Conservation (phyloP, 2,113 vertebrate species). For the Epinephelus lanceolatus region DNA sequence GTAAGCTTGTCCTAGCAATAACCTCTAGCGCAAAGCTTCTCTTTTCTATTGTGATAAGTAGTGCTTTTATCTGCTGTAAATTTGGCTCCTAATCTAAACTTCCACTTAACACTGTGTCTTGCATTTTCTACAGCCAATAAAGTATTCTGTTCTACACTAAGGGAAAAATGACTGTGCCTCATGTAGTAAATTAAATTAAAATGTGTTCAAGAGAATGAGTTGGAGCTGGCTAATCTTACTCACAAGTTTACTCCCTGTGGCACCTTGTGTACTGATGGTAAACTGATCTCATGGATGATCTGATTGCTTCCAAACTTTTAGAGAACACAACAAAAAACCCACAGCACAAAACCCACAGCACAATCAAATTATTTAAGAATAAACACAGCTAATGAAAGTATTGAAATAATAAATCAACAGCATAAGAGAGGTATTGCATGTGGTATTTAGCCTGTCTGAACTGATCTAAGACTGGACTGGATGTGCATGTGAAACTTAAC, state of each 20-base stretch:
- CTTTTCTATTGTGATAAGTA: background rate
- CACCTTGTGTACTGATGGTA: slow-evolving; percentile 26
- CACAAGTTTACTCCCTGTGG: slow-evolving; percentile 33
- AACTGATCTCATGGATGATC: slow-evolving; percentile 48
- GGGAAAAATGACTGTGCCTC: slow-evolving; percentile 20
- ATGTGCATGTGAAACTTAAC: slow-evolving; percentile 9
- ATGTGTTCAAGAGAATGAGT: slow-evolving; percentile 31
- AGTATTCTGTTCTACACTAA: slow-evolving; percentile 13
- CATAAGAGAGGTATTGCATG: slow-evolving; percentile 1
- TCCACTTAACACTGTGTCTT: slow-evolving; percentile 10
- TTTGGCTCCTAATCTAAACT: slow-evolving; percentile 17
- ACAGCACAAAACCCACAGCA: no score
- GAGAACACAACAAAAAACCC: background rate
- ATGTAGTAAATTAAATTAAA: slow-evolving; percentile 57
- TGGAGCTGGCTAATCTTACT: slow-evolving; percentile 36
- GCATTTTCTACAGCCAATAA: slow-evolving; percentile 14
- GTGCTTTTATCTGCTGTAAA: slow-evolving; percentile 33
- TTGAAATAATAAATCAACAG: slow-evolving; percentile 19
- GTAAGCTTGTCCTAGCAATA: background rate
- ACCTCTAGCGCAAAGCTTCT: slow-evolving; percentile 1
- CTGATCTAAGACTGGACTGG: background rate
- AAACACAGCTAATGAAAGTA: slow-evolving; percentile 34
- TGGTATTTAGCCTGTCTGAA: background rate
- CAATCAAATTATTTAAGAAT: slow-evolving; percentile 17
- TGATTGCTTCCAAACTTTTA: slow-evolving; percentile 31